A percentile compares a stretch with the other conserved stretches of the same genome.
Evolutionary conservation across 2,888 invertebrate species (phyloP).

Genomic region (Andrena marginata): DNA sequence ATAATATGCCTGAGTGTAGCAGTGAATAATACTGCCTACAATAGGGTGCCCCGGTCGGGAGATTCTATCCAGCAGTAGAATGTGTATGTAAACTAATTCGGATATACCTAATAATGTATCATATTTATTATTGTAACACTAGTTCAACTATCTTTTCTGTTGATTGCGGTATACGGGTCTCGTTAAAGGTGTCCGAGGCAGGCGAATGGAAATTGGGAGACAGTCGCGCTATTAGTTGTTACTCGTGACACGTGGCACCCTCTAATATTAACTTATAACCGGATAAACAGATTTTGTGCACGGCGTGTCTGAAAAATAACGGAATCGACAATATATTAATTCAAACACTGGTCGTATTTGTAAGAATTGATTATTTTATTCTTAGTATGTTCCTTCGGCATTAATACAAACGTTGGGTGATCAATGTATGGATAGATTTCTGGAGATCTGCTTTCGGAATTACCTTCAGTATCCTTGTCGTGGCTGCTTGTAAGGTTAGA

Average conservation of each 20-base stretch:
- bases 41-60: constrained; percentile 83
- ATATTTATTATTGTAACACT: constrained; percentile 74
- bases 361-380: too few species aligned
- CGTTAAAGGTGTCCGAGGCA: constrained; percentile 65
- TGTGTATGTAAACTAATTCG: constrained; percentile 85
- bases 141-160: constrained; percentile 70
- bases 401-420: too few species aligned
- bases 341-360: too few species aligned
- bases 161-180: constrained; percentile 73
- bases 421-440: too few species aligned
- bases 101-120: constrained; percentile 83
- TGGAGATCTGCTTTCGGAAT: too few species aligned
- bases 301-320: too few species aligned
- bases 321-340: too few species aligned
- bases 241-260: background rate
- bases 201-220: constrained; percentile 67
- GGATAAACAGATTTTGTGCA: too few species aligned
- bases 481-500: too few species aligned
- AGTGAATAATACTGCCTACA: constrained; percentile 83
- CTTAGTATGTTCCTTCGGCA: too few species aligned
- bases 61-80: constrained; percentile 84
- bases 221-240: background rate
- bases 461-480: too few species aligned
- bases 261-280: background rate
- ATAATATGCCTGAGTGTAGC: constrained; percentile 83